Evolutionary conservation across 92 coral and sea anemone genomes (phyloP), one percentile per base, ranked within the genome.

Genomic region (Siderastrea siderea): DNA sequence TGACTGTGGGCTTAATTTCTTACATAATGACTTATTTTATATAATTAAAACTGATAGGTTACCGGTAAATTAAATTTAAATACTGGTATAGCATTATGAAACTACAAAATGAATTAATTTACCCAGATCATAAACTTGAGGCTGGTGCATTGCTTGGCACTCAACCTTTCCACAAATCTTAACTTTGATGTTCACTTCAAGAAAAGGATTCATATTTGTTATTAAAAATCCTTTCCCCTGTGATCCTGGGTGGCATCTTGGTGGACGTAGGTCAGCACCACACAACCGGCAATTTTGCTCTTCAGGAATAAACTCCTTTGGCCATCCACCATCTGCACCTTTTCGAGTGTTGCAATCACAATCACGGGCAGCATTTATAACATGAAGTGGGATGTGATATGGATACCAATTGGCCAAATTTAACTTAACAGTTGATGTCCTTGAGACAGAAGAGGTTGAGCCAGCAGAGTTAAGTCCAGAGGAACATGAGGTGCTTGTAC

Each of bases 141-240:
- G 55, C 7, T 71, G 75, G 26, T 71, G 75, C 44, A 71, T 71
- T 11, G 57, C 57, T 71, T 71, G 75, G 75, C 75, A 71, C 5
- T 71, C 75, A 1, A 3, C 7, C 3, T 48, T 71, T 1, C 7
- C 4, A 46, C 75, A 71, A 54, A 71, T 71, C 7, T 71, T 71
- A 7, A 71, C 75, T 3, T 14, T 2, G 26, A 71, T 5, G 7
- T 47, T 5, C 19, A 71, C 75, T 47, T 7, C 1, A 7, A 71
- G 75, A 5, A 71, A 71, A 9, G 75, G 75, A 71, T 71, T 71
- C 1, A 47, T 12, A 6, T 48, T 47, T 10, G 75, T 48, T 1
- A 71, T 1, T 4, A 71, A n/a, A 5, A 71, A 13, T 71, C 9
- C 75, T 71, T 47, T 47, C 17, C 75, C 75, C 17, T 14, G 4